Evolutionary conservation across 2,113 vertebrate species (phyloP), one percentile per base, ranked within the genome.

Genomic region (Chroicocephalus ridibundus): DNA sequence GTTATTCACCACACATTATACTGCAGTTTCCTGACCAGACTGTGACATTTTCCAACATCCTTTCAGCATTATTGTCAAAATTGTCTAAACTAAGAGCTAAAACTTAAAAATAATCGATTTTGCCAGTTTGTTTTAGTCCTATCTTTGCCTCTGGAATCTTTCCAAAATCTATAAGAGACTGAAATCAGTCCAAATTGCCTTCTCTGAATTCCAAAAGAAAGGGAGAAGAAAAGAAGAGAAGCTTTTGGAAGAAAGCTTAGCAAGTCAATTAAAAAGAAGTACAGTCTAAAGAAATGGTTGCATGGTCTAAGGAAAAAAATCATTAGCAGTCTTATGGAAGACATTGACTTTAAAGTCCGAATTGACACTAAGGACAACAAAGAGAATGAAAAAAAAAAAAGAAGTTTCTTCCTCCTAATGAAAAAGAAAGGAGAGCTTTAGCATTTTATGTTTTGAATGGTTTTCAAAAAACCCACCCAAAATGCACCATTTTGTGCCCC

Each of bases 51-150:
- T 95, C 72, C 57, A 86, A 61, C 42, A 83, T 55, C 29, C 21
- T 76, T 94, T 95, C 81, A 93, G 46, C 40, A 72, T 82, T 92
- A 95, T 77, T 91, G 86, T 96, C 69, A 94, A 86, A 94, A 94
- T 46, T 82, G 54, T 88, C 93, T 82, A 79, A 96, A 91, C 72
- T 72, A 85, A 86, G 81, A 69, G 31, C 38, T 76, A 84, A 94
- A 93, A 91, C 66, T 96, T 92, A 58, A 89, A 91, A 94, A 94
- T 64, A 84, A 94, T 92, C 2, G 0, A 70, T 86, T 91, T 86
- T 91, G 8, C 32, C 31, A 72, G 74, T 71, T 91, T 91, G 60
- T 72, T 95, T 89, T 78, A 94, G 52, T 69, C 40, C 9, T 91
- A 32, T 91, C 83, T 92, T 84, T 92, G 27, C 20, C 47, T 69